Evolutionary conservation across 2,797 vertebrate species (phyloP), one percentile per base, ranked within the genome.

Genomic region (Gorsachius magnificus): DNA sequence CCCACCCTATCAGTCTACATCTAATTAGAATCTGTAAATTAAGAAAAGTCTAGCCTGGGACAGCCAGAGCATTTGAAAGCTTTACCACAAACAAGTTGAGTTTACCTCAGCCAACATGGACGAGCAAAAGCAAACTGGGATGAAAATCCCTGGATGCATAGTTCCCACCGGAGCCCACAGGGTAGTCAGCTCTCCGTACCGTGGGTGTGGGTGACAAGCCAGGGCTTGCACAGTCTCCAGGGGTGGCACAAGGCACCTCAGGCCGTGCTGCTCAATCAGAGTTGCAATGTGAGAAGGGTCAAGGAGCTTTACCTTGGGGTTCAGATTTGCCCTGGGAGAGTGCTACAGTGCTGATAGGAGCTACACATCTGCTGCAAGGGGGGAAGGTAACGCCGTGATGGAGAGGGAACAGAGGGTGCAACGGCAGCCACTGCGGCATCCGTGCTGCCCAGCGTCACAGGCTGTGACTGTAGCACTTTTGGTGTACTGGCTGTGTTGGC

Each of bases 1-100:
- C 45, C 33, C 35, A 68, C 11, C 11, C 56, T 63, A 41, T 45
- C 78, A 75, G 43, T 82, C 82, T 80, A 71, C 5, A 18, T 75
- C 71, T 93, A 82, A 94, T 87, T 83, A 92, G 58, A 89, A 58
- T 48, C 60, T 56, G 28, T 72, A 93, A 87, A 96, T 89, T 86
- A 78, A 97, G 96, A 57, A 17, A 82, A 89, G 28, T 29, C 26
- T 64, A 64, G 19, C 17, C 48, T 89, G 45, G 48, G 60, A 90
- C 13, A 69, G 36, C 4, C 35, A 57, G 64, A 89, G 38, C 5
- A 7, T 88, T 54, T 78, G 24, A 79, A 91, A 69, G 29, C n/a
- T 63, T 54, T 60, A 28, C 15, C 10, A 16, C 2, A 8, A 76
- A 61, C 6, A 50, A 56, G 68, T 36, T 20, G 16, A 65, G 21